phyloP scores from a whole-genome alignment of 1,140 invertebrate genomes.

The Eumaeus atala region DNA sequence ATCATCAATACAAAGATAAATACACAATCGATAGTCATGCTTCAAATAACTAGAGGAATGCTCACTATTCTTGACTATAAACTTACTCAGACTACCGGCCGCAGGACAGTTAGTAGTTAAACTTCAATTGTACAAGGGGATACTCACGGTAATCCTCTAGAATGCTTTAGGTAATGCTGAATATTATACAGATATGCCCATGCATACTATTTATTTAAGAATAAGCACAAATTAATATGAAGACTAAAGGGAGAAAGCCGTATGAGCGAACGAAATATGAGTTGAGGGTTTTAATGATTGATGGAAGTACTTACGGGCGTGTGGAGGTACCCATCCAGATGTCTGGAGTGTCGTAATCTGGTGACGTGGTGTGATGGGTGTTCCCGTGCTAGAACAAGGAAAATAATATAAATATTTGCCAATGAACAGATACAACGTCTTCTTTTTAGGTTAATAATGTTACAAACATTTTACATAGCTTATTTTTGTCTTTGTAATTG shows the following conservation, averaged over 20 bases:
- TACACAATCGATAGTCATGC: slow-evolving; percentile 9
- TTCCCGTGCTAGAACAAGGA: slow-evolving; percentile 53
- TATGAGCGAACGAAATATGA: slow-evolving; percentile 35
- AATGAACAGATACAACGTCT: too few relatives aligned
- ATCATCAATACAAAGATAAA: neutral
- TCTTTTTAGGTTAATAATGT: too few relatives aligned
- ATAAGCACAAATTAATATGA: slow-evolving; percentile 60
- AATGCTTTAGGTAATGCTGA: too few relatives aligned
- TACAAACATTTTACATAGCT: too few relatives aligned
- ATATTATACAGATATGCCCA: slow-evolving; percentile 29
- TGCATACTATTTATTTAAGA: slow-evolving; percentile 48
- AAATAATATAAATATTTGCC: slow-evolving; percentile 13
- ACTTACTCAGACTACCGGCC: slow-evolving; percentile 26
- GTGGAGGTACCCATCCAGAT: slow-evolving; percentile 54
- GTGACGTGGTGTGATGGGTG: slow-evolving; percentile 57
- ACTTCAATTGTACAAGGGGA: slow-evolving; percentile 8
- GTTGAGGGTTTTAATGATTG: slow-evolving; percentile 23
- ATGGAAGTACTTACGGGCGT: slow-evolving; percentile 52
- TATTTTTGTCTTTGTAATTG: too few relatives aligned
- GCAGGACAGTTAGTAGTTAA: slow-evolving; percentile 24
- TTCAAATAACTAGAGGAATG: neutral
- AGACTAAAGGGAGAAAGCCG: slow-evolving; percentile 60
- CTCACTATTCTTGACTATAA: neutral
- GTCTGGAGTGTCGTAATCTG: slow-evolving; percentile 61
- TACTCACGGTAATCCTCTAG: too few relatives aligned